Base-by-base conservation (phyloP, 2,113 vertebrate species). In the Scatophagus argus region DNA sequence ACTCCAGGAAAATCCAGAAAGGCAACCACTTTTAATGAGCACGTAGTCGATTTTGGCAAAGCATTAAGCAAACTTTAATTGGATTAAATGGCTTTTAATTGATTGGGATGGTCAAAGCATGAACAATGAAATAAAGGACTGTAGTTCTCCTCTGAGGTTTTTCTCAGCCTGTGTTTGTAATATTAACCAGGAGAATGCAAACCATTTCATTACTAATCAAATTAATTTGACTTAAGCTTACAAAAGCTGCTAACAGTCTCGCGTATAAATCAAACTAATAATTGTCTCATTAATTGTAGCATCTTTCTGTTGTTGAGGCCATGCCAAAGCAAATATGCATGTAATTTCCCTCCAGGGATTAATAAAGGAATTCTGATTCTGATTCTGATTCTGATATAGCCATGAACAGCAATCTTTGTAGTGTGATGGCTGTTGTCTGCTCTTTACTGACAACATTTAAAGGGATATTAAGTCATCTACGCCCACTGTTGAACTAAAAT, bases 11-110 rank as follows among this genome's bases (percentile, higher is more conserved):
- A n/a, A 78, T 39, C 21, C 36, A 74, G 74, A 55, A 55, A 64
- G 60, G 58, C 76, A 65, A 67, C 39, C 5, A 12, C 77, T 44
- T 71, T 81, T 77, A 71, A 84, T 74, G 80, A 89, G 55, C 81
- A 61, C 65, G 21, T 21, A 49, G 60, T 75, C 73, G 66, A 85
- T 87, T 84, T 44, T 63, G 54, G 65, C 31, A 9, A 61, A 56
- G 68, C 44, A 9, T 39, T 39, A 64, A 54, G 83, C 69, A 62
- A 64, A 19, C 32, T 10, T 16, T 87, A 91, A 91, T 79, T 80
- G 23, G 41, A 88, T 91, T 87, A 79, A 51, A 73, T 79, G 73
- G 62, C 75, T 84, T 88, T 85, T 86, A 74, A 85, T 90, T 90
- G 83, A 92, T 90, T 69, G 58, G 52, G 64, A 77, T 67, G 47